Evolutionary conservation across 2,113 vertebrate species (phyloP).

Genomic region (Lepus europaeus): DNA sequence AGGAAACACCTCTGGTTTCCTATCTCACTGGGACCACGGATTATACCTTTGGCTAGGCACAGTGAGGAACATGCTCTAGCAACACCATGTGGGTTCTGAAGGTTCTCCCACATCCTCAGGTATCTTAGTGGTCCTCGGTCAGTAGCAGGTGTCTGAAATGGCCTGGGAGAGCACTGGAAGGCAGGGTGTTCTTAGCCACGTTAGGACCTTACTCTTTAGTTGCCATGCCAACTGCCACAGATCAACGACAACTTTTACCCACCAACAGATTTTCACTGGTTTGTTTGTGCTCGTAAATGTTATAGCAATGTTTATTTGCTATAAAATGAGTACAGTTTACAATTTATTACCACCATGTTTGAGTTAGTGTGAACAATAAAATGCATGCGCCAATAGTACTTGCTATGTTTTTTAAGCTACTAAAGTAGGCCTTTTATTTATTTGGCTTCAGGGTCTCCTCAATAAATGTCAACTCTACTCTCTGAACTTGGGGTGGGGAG

Average conservation of each 20-base stretch:
- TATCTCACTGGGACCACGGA: constrained; percentile 23
- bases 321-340: constrained; percentile 63
- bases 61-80: neutral
- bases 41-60: constrained; percentile 24
- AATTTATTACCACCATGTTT: constrained; percentile 36
- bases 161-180: neutral
- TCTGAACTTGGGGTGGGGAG: too few species aligned
- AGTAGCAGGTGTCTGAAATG: constrained; percentile 25
- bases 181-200: neutral
- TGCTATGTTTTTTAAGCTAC: constrained; percentile 26
- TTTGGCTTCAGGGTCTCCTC: constrained; percentile 24
- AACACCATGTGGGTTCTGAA: constrained; percentile 42
- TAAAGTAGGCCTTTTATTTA: constrained; percentile 15
- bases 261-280: constrained; percentile 50
- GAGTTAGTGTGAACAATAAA: neutral
- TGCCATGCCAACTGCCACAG: neutral
- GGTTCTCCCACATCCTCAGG: neutral
- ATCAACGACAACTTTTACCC: constrained; percentile 25
- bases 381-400: neutral
- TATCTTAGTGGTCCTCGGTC: constrained; percentile 41
- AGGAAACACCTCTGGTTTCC: constrained; percentile 56
- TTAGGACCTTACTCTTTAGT: neutral
- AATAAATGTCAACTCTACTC: constrained; percentile 10
- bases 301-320: constrained; percentile 50
- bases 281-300: constrained; percentile 25